Evolutionary conservation across 2,797 vertebrate species (phyloP).

Genomic region (Brachyalestes nurse): DNA sequence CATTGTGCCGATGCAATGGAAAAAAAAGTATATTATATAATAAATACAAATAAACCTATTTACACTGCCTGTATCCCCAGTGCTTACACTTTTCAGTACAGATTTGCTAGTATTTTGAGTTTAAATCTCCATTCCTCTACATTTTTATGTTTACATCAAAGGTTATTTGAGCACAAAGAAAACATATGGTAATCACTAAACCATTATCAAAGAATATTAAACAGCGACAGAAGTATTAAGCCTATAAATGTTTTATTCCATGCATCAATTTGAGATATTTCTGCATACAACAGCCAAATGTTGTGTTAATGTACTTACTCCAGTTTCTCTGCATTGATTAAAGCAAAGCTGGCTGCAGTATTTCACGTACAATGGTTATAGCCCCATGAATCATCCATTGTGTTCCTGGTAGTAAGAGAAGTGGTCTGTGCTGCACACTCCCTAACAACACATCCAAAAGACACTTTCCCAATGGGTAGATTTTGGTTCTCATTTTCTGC

Average conservation of each 20-base stretch:
- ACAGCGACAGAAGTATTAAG: background rate
- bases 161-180: background rate
- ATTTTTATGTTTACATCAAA: background rate
- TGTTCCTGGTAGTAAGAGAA: slow-evolving; percentile 23
- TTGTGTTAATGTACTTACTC: slow-evolving; percentile 48
- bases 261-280: slow-evolving; percentile 16
- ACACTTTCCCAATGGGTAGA: background rate
- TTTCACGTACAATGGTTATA: slow-evolving; percentile 25
- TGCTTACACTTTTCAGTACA: no score
- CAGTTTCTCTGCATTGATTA: background rate
- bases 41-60: background rate
- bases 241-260: slow-evolving; percentile 20
- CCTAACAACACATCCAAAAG: slow-evolving; percentile 17
- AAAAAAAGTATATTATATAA: background rate
- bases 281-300: background rate
- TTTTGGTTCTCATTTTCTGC: slow-evolving; percentile 12
- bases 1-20: background rate
- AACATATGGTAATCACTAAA: background rate
- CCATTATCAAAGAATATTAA: background rate
- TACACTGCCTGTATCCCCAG: background rate
- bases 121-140: background rate
- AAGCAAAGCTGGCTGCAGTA: slow-evolving; percentile 6
- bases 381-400: slow-evolving; percentile 19
- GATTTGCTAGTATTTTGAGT: no score
- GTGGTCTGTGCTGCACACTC: slow-evolving; percentile 3